phyloP scores from a whole-genome alignment of 2,888 invertebrate genomes.

The Caenorhabditis japonica region DNA sequence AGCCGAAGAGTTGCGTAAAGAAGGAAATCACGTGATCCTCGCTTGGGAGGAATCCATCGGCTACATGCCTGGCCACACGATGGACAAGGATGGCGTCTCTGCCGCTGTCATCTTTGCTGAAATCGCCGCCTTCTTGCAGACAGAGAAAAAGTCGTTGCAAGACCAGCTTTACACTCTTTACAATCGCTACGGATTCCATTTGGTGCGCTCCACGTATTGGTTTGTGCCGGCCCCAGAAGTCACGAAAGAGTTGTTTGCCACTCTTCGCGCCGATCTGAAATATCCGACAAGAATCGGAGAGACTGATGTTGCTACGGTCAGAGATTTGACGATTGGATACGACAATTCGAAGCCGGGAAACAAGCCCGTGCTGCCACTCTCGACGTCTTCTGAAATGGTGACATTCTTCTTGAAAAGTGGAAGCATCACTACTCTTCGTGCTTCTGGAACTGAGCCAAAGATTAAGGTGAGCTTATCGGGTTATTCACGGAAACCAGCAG shows the following conservation, averaged over 20 bases:
- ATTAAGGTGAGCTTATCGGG: slow-evolving; percentile 83
- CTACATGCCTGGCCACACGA: slow-evolving; percentile 82
- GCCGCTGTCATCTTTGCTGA: slow-evolving; percentile 88
- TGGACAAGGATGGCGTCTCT: slow-evolving; percentile 96
- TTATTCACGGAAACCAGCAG: too few relatives aligned
- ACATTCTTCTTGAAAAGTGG: slow-evolving; percentile 89
- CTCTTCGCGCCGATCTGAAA: slow-evolving; percentile 71
- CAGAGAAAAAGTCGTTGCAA: slow-evolving; percentile 78
- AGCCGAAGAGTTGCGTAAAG: slow-evolving; percentile 83
- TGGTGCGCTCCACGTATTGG: slow-evolving; percentile 89
- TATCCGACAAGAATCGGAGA: slow-evolving; percentile 79
- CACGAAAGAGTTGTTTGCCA: slow-evolving; percentile 69
- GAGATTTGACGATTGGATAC: slow-evolving; percentile 91
- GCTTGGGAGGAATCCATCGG: slow-evolving; percentile 98
- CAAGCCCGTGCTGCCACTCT: slow-evolving; percentile 82
- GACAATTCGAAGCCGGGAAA: slow-evolving; percentile 85
- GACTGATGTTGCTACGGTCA: slow-evolving; percentile 82
- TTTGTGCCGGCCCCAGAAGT: slow-evolving; percentile 71
- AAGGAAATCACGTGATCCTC: slow-evolving; percentile 87
- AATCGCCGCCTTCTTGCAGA: slow-evolving; percentile 83
- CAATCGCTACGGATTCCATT: slow-evolving; percentile 88
- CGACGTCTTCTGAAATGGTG: slow-evolving; percentile 87
- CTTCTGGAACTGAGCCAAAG: slow-evolving; percentile 98
- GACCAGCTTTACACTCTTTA: slow-evolving; percentile 85
- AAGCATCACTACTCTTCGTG: slow-evolving; percentile 90